Evolutionary conservation across 2,888 invertebrate genomes (phyloP), one percentile per base, ranked within the genome.

Genomic region (Cerastoderma edule): DNA sequence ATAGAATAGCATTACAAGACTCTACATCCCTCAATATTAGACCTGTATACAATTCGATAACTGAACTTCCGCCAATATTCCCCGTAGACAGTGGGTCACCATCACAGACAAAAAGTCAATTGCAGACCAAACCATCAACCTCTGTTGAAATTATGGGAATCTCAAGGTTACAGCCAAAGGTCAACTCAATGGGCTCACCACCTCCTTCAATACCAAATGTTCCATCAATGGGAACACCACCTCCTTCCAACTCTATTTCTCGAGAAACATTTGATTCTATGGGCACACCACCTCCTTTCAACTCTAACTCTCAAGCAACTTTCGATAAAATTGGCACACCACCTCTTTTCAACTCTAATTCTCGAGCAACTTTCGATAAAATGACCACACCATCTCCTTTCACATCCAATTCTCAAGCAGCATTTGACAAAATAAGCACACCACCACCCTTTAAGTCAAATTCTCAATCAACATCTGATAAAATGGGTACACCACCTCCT

Each of bases 121-220:
- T n/a, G 27, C 22, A 24, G 2, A 46, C 65, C 13, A 22, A 24
- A 24, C 60, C 60, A 22, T 35, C 33, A 39, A 35, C 60, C n/a
- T 39, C 60, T 8, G 39, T 60, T 60, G 60, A 60, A 39, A 60
- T 60, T 13, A 60, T 60, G 39, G 60, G 24, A 4, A 60, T 60
- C 30, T 60, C 60, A 22, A 60, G 39, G 27, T 24, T 60, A 24
- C 60, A 32, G n/a, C n/a, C 32, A 57, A 57, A n/a, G 8, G 22
- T 22, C n/a, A n/a, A n/a, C n/a, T n/a, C n/a, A n/a, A n/a, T n/a
- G n/a, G n/a, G n/a, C n/a, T n/a, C n/a, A n/a, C n/a, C n/a, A n/a
- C n/a, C n/a, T n/a, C n/a, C n/a, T n/a, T 19, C 10, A 19, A 13
- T 44, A 13, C 10, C 16, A 13, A 44, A 44, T 13, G 44, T 13